Evolutionary conservation across 2,113 vertebrate species (phyloP), one percentile per base, ranked within the genome.

Genomic region (Eurypyga helias): DNA sequence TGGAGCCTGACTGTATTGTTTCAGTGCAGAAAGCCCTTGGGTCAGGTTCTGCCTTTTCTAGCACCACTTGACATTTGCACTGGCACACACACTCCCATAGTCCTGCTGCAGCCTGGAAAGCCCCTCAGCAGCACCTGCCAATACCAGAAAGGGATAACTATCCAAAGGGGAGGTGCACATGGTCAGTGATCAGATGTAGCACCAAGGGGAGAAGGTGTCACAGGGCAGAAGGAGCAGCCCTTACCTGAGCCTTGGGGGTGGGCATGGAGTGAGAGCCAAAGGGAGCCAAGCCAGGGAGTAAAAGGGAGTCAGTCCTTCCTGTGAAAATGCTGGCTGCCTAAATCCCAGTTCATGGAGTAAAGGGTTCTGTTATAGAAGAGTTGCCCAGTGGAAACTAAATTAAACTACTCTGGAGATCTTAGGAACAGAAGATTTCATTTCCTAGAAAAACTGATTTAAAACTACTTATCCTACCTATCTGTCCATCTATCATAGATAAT

Each of bases 401-500:
- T 83, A 87, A 96, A 89, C 49, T 73, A 21, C 41, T 90, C 69
- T 38, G 15, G 49, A 91, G 70, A 87, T 87, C 0, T 9, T 62
- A 83, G 38, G 17, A 83, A 23, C n/a, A 12, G 62, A 81, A 85
- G 57, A 90, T 87, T 61, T 85, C 4, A 65, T 96, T 95, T 94
- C 71, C 64, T 34, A 79, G 69, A 75, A 96, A 95, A 93, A 61
- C 7, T 34, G 21, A 78, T 75, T 94, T 72, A 67, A 92, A 95
- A 81, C 55, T 93, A 51, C 80, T 87, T 95, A 76, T 84, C 31
- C 72, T 82, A 95, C 76, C 18, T 84, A 79, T 87, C 76, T 89
- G 55, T 41, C 88, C 61, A 76, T 91, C 91, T 89, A 17, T 95
- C 86, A 82, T 14, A 76, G 49, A 43, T 72, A 92, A 93, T 96